A percentile compares a stretch with the other conserved stretches of the same genome.
Evolutionary conservation across 2,888 invertebrate species (phyloP).

Genomic region (Tinea semifulvella): DNA sequence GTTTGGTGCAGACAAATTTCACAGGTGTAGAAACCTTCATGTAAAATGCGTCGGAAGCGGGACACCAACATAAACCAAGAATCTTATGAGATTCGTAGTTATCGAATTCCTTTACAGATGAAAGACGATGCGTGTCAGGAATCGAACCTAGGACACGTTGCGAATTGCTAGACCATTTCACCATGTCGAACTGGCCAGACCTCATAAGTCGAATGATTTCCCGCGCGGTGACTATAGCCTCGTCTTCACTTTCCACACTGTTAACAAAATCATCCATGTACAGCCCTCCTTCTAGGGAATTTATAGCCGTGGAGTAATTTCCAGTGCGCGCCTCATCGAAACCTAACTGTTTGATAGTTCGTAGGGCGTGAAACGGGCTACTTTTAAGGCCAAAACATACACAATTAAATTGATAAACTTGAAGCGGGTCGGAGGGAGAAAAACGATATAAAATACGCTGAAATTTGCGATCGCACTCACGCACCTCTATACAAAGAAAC

Average conservation of each 20-base stretch:
- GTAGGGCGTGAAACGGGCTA: slow-evolving; percentile 18
- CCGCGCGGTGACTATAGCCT: background rate
- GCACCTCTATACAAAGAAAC: slow-evolving; percentile 2
- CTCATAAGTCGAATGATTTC: slow-evolving; percentile 16
- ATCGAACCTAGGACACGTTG: slow-evolving; percentile 9
- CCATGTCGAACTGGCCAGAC: slow-evolving; percentile 13
- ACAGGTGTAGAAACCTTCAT: slow-evolving; percentile 3
- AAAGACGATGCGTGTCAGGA: slow-evolving; percentile 13
- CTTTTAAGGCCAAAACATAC: slow-evolving; percentile 19
- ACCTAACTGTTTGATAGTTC: slow-evolving; percentile 17
- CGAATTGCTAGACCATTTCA: slow-evolving; percentile 16
- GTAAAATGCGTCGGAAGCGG: slow-evolving; percentile 1
- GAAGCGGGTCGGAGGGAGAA: slow-evolving; percentile 11
- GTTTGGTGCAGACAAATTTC: slow-evolving; percentile 19
- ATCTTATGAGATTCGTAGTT: slow-evolving; percentile 10
- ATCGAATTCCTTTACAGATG: slow-evolving; percentile 8
- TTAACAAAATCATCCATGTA: slow-evolving; percentile 20
- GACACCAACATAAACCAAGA: slow-evolving; percentile 14
- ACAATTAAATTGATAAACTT: slow-evolving; percentile 16
- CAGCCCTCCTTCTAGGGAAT: background rate
- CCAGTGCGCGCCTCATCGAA: slow-evolving; percentile 11
- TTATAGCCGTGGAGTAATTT: background rate
- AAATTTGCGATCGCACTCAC: slow-evolving; percentile 14
- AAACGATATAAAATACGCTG: slow-evolving; percentile 19
- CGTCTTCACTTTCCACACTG: background rate